These are phyloP conservation scores for Leistus spinibarbis DNA, from an alignment of 2,888 invertebrate species.

Conservation along the genomic window DNA sequence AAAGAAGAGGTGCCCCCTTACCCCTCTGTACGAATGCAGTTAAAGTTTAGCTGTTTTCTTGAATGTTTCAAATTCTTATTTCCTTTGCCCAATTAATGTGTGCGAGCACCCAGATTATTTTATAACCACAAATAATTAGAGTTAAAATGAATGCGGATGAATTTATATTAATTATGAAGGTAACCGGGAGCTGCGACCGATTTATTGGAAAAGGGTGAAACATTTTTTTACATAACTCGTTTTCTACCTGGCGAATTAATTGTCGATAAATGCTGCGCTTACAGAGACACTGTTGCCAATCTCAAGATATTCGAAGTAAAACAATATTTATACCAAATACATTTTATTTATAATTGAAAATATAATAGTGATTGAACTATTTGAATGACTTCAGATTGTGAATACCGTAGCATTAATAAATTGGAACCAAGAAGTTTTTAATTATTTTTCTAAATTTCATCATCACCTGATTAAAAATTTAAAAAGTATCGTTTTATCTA, in stretches of 20 bases:
- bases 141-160: slow-evolving; percentile 27
- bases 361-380: too few species aligned
- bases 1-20: slow-evolving; percentile 17
- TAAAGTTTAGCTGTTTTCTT: too few species aligned
- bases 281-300: neutral
- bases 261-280: neutral
- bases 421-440: too few species aligned
- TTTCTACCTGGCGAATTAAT: slow-evolving; percentile 32
- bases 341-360: too few species aligned
- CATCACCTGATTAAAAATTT: too few species aligned
- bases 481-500: too few species aligned
- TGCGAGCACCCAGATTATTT: slow-evolving; percentile 11
- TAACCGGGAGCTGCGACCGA: slow-evolving; percentile 2
- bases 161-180: slow-evolving; percentile 33
- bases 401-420: too few species aligned
- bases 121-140: slow-evolving; percentile 34
- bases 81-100: slow-evolving; percentile 24
- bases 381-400: too few species aligned
- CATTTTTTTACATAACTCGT: slow-evolving; percentile 24
- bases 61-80: slow-evolving; percentile 24
- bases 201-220: neutral
- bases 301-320: neutral
- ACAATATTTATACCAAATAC: too few species aligned
- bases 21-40: neutral
- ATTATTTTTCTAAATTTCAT: too few species aligned